Percentiles rank a stretch among this genome's conserved stretches.
Evolutionary conservation across 2,888 invertebrate genomes (phyloP).

Genomic region (Belgica antarctica): DNA sequence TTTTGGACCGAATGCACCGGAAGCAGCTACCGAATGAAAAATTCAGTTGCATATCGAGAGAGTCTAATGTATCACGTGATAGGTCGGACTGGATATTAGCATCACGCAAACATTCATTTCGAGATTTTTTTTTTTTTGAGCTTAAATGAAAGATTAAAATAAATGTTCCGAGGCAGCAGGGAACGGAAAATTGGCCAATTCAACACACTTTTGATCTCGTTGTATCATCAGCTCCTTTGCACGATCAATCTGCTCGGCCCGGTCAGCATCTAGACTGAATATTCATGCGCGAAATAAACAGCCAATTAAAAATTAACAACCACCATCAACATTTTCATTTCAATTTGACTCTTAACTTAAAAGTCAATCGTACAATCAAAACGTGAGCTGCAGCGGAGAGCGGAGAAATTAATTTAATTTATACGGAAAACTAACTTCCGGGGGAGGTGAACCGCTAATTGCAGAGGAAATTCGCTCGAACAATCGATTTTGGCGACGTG

Average conservation of each 20-base stretch:
- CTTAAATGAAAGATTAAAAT: conserved; percentile 38
- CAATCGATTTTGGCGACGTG: too few species aligned
- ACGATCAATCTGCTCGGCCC: not conserved
- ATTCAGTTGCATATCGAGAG: conserved; percentile 37
- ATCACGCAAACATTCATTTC: conserved; percentile 41
- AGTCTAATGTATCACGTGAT: conserved; percentile 35
- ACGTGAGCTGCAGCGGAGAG: not conserved
- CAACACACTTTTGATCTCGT: not conserved
- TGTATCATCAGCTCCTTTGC: not conserved
- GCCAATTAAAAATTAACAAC: conserved; percentile 33
- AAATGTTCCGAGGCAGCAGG: not conserved
- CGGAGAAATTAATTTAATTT: conserved; percentile 1
- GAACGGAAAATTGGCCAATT: not conserved
- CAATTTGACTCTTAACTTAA: not conserved
- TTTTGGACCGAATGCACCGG: not conserved
- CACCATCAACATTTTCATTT: conserved; percentile 22
- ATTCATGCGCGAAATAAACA: conserved; percentile 19
- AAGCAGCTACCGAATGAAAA: conserved; percentile 31
- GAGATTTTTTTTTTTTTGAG: too few species aligned
- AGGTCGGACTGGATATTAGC: conserved; percentile 35
- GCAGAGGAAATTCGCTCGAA: too few species aligned
- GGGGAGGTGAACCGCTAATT: too few species aligned
- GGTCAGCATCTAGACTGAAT: not conserved
- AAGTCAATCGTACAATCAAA: conserved; percentile 1
- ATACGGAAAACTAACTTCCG: too few species aligned